These are phyloP conservation scores for Delphinapterus leucas DNA, from an alignment of 2,113 vertebrate species.

Conservation along the genomic window DNA sequence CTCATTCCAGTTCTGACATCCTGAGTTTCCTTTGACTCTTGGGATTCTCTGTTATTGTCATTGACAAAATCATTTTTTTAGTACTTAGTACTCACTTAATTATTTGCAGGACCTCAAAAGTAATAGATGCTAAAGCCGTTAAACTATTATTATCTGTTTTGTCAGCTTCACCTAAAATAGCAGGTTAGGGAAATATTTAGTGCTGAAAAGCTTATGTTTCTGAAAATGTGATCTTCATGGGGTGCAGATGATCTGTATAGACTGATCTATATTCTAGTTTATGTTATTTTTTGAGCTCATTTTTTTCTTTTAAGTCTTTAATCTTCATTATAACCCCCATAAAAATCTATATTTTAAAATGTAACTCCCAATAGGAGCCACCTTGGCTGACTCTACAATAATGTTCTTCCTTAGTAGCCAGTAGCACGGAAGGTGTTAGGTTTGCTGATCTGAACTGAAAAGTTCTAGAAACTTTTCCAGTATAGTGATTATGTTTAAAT, in stretches of 20 bases:
- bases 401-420: not conserved
- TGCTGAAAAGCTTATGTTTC: not conserved
- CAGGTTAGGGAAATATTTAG: not conserved
- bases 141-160: not conserved
- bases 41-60: not conserved
- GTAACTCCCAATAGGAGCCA: not conserved
- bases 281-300: not conserved
- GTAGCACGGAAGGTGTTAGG: not conserved
- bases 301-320: not conserved
- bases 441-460: conserved; percentile 27
- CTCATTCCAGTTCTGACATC: not conserved
- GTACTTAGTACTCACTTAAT: not conserved
- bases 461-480: not conserved
- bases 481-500: not conserved
- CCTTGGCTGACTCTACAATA: not conserved
- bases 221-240: not conserved
- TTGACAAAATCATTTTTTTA: not conserved
- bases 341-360: not conserved
- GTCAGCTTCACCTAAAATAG: not conserved
- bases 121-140: not conserved
- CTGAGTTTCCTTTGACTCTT: not conserved
- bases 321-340: not conserved
- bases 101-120: not conserved
- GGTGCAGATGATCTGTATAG: not conserved
- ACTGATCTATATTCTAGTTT: not conserved